phyloP scores from a whole-genome alignment of 2,797 vertebrate genomes.

The Ataeniobius toweri region DNA sequence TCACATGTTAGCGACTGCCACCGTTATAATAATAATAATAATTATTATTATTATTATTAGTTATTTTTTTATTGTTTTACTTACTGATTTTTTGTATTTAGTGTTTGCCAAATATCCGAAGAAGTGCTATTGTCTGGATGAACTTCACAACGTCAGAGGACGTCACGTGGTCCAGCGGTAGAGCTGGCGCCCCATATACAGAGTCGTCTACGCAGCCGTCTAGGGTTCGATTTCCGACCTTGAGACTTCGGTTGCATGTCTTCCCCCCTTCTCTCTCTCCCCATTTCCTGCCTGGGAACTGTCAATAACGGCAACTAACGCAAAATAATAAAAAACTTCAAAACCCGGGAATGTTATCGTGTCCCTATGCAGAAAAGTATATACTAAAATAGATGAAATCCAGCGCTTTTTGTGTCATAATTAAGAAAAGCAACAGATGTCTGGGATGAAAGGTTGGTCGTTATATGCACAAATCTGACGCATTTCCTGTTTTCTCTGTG shows the following conservation, averaged over 20 bases:
- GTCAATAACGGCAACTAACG: no score
- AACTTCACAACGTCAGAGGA: neutral
- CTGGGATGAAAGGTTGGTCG: slow-evolving; percentile 9
- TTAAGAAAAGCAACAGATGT: slow-evolving; percentile 26
- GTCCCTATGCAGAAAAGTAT: neutral
- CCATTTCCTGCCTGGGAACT: no score
- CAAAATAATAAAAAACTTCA: neutral
- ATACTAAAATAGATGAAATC: neutral
- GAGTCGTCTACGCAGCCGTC: no score
- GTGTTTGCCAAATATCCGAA: neutral
- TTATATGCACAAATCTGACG: slow-evolving; percentile 3
- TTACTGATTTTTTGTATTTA: neutral
- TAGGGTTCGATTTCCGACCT: no score
- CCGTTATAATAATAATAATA: neutral
- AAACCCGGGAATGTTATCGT: neutral
- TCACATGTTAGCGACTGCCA: neutral
- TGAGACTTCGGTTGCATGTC: no score
- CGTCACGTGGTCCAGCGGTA: no score
- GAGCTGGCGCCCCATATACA: no score
- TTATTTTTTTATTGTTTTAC: neutral
- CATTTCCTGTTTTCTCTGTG: neutral
- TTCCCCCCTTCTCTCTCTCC: no score
- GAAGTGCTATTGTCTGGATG: neutral
- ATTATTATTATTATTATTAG: neutral
- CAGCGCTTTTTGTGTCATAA: neutral